These are phyloP conservation scores for Ornithoptera alexandrae DNA, from an alignment of 2,888 invertebrate genomes.

Conservation along the genomic window DNA sequence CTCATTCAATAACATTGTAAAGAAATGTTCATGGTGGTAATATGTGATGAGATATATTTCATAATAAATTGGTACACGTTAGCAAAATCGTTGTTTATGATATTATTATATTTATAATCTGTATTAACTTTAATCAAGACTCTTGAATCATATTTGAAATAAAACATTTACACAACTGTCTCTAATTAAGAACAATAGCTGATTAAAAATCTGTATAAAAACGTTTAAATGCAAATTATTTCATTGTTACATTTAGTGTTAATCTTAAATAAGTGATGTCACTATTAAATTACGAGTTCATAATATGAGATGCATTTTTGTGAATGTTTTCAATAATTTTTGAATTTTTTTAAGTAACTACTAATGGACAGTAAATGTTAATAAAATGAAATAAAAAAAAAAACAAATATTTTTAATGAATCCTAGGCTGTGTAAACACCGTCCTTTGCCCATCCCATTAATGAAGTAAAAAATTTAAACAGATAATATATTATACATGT, in stretches of 20 bases:
- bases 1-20: constrained; percentile 7
- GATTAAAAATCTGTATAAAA: not conserved
- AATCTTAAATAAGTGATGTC: not conserved
- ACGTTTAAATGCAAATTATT: constrained; percentile 14
- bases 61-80: constrained; percentile 18
- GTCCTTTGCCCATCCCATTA: no score
- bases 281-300: not conserved
- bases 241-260: constrained; percentile 3
- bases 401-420: no score
- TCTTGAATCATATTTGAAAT: not conserved
- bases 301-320: not conserved
- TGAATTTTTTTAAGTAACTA: not conserved
- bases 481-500: constrained; percentile 46
- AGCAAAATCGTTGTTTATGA: constrained; percentile 19
- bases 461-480: not conserved
- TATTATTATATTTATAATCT: constrained; percentile 4
- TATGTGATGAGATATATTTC: not conserved
- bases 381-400: not conserved
- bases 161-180: not conserved
- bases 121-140: not conserved
- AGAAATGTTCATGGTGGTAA: not conserved
- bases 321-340: not conserved
- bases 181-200: not conserved
- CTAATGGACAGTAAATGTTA: not conserved
- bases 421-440: no score